phyloP scores from a whole-genome alignment of 2,797 vertebrate genomes.

The Harpagifer antarcticus region DNA sequence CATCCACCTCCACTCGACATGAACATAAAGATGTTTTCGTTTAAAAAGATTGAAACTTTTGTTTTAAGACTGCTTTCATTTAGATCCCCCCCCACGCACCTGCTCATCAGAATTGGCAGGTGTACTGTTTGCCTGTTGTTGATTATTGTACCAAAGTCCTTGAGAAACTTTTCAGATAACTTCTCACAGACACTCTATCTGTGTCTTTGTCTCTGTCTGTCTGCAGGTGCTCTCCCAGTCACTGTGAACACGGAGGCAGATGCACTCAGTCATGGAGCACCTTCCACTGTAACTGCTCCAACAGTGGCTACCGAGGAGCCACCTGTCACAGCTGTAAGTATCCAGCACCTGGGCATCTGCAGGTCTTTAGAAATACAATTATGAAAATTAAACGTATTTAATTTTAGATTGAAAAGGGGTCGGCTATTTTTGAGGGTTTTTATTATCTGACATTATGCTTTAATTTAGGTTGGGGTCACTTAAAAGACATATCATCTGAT shows the following conservation, averaged over 20 bases:
- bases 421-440: neutral
- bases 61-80: constrained; percentile 17
- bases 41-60: constrained; percentile 6
- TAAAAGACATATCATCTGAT: neutral
- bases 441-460: neutral
- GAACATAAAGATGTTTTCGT: constrained; percentile 27
- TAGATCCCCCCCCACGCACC: constrained; percentile 27
- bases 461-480: neutral
- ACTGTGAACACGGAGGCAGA: constrained; percentile 93
- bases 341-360: constrained; percentile 5
- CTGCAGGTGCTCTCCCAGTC: constrained; percentile 93
- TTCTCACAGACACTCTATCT: constrained; percentile 34
- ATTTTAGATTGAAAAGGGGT: neutral
- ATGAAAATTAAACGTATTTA: neutral
- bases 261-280: constrained; percentile 94
- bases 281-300: constrained; percentile 93
- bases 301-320: constrained; percentile 93
- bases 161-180: constrained; percentile 31
- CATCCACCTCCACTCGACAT: constrained; percentile 10
- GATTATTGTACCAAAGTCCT: constrained; percentile 23
- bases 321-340: constrained; percentile 96
- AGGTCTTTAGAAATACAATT: constrained; percentile 12
- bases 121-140: constrained; percentile 23
- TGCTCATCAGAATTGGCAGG: constrained; percentile 19
- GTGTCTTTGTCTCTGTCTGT: constrained; percentile 19